A percentile compares a stretch with the other conserved stretches of the same genome.
phyloP scores from a whole-genome alignment of 2,113 vertebrate genomes.

The Leucosticte australis region DNA sequence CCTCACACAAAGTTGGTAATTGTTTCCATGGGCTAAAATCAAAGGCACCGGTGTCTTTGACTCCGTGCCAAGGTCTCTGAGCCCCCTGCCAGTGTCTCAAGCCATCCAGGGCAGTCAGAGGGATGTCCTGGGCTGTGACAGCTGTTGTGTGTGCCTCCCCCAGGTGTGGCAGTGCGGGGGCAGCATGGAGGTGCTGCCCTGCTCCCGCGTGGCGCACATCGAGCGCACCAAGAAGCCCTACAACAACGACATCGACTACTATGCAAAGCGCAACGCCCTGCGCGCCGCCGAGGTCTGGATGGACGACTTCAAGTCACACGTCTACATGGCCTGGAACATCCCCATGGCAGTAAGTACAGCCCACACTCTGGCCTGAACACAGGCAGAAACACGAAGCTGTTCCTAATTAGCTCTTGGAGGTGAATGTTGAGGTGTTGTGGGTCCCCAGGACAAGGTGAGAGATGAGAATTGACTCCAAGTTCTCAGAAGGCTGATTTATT shows the following conservation, averaged over 20 bases:
- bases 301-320: constrained; percentile 97
- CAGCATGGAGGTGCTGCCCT: constrained; percentile 98
- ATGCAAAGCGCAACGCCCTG: constrained; percentile 93
- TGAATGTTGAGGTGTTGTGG: too few relatives aligned
- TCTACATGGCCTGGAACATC: constrained; percentile 99
- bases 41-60: too few relatives aligned
- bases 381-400: fast-evolving
- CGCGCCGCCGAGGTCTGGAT: constrained; percentile 97
- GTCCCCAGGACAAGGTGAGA: too few relatives aligned
- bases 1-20: too few relatives aligned
- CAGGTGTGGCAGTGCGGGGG: constrained; percentile 99
- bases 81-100: too few relatives aligned
- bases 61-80: too few relatives aligned
- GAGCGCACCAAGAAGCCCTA: constrained; percentile 98
- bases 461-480: too few relatives aligned
- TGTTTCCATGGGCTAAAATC: too few relatives aligned
- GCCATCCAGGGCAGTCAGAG: too few relatives aligned
- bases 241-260: constrained; percentile 98
- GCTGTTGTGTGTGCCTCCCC: background rate
- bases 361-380: fast-evolving
- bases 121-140: too few relatives aligned
- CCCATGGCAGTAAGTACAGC: constrained; percentile 88
- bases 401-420: background rate
- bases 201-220: constrained; percentile 94
- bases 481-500: too few relatives aligned